Evolutionary conservation across 2,797 vertebrate genomes (phyloP).

Genomic region (Scleropages formosus): DNA sequence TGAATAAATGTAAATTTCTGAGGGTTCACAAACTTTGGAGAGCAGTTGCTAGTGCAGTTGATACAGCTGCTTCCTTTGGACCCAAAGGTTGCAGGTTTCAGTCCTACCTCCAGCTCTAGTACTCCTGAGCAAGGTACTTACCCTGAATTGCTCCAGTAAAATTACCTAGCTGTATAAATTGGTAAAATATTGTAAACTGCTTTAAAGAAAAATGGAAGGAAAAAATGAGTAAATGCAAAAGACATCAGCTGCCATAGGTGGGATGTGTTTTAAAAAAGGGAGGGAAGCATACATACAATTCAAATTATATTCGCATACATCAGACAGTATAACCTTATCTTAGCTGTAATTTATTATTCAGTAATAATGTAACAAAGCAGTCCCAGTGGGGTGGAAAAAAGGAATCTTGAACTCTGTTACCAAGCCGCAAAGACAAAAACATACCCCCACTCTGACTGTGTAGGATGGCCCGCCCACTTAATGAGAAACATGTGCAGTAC

Average conservation of each 20-base stretch:
- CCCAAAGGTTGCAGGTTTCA: too few relatives aligned
- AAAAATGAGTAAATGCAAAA: too few relatives aligned
- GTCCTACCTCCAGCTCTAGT: too few relatives aligned
- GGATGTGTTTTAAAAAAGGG: neutral
- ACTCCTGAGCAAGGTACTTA: too few relatives aligned
- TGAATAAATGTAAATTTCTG: too few relatives aligned
- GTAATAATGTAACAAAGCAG: neutral
- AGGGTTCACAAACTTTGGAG: too few relatives aligned
- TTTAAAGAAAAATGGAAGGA: too few relatives aligned
- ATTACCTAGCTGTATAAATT: too few relatives aligned
- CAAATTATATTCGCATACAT: slow-evolving; percentile 1
- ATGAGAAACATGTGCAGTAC: slow-evolving; percentile 67
- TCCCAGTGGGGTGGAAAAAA: neutral
- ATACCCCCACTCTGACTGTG: slow-evolving; percentile 35
- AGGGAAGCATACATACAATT: neutral
- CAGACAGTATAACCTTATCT: neutral
- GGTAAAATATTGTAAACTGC: too few relatives aligned
- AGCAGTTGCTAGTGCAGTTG: too few relatives aligned
- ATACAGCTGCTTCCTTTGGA: too few relatives aligned
- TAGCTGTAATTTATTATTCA: neutral
- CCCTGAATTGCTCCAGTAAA: too few relatives aligned
- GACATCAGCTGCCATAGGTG: neutral
- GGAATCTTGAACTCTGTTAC: slow-evolving; percentile 1
- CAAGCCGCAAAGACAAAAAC: slow-evolving; percentile 48
- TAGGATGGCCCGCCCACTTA: slow-evolving; percentile 53